phyloP scores from a whole-genome alignment of 92 coral and sea anemone genomes.

The Paramuricea clavata region DNA sequence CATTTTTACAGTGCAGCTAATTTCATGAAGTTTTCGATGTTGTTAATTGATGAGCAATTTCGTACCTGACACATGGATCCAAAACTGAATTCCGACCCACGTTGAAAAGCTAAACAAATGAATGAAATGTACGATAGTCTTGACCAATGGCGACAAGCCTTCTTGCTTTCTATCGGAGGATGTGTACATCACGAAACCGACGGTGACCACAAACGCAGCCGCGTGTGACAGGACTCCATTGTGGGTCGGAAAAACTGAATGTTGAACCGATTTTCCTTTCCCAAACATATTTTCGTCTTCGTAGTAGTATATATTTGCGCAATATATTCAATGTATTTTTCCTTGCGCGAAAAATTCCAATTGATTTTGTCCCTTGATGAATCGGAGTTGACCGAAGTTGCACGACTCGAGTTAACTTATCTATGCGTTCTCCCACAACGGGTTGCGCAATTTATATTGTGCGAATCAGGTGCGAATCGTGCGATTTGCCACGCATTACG shows the following conservation, averaged over 20 bases:
- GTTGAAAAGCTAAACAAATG: constrained; percentile 42
- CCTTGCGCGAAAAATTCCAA: background rate
- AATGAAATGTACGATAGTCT: constrained; percentile 4
- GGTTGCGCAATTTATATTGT: background rate
- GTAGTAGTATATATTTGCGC: background rate
- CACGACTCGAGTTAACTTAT: background rate
- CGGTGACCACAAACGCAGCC: constrained; percentile 36
- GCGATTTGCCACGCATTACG: too few relatives aligned
- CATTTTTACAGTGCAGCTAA: too few relatives aligned
- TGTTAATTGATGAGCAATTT: too few relatives aligned
- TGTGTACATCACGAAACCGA: constrained; percentile 37
- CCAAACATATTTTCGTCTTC: background rate
- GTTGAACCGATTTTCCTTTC: background rate
- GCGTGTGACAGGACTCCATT: constrained; percentile 46
- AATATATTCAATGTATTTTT: background rate
- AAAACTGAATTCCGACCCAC: constrained; percentile 45
- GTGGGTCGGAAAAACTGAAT: constrained; percentile 40
- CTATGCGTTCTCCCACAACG: background rate
- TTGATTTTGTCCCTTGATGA: background rate
- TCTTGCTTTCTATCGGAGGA: background rate
- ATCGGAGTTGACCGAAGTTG: too few relatives aligned
- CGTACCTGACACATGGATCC: constrained; percentile 47
- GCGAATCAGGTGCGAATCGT: too few relatives aligned
- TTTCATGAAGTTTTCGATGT: too few relatives aligned
- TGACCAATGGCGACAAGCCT: background rate